These are phyloP conservation scores for Plotosus lineatus DNA, from an alignment of 2,113 vertebrate species.

Conservation along the genomic window DNA sequence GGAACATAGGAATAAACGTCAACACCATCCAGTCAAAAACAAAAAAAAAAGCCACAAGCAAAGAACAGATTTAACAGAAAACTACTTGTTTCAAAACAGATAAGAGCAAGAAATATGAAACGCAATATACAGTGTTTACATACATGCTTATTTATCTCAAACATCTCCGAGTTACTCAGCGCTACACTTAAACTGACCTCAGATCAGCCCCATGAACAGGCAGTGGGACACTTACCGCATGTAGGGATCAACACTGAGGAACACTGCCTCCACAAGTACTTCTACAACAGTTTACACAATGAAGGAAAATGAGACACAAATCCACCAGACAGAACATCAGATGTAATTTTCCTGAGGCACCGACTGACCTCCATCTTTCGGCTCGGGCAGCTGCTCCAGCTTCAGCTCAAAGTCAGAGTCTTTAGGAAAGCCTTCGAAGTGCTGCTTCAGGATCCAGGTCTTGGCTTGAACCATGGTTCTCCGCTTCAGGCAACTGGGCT, in stretches of 20 bases:
- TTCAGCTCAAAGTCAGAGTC: slow-evolving; percentile 74
- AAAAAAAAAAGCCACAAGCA: background rate
- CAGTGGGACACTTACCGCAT: slow-evolving; percentile 72
- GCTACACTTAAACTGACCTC: background rate
- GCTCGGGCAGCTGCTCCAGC: slow-evolving; percentile 65
- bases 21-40: background rate
- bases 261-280: slow-evolving; percentile 78
- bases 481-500: slow-evolving; percentile 39
- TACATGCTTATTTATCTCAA: background rate
- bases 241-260: slow-evolving; percentile 83
- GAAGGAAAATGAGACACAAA: background rate
- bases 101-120: too few relatives aligned
- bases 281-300: slow-evolving; percentile 65
- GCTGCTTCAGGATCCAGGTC: slow-evolving; percentile 75
- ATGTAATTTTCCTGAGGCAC: background rate
- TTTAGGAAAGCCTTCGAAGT: slow-evolving; percentile 77
- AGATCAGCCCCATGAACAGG: background rate
- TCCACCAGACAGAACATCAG: background rate
- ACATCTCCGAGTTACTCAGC: background rate
- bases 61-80: background rate
- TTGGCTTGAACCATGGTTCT: slow-evolving; percentile 66
- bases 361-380: slow-evolving; percentile 76
- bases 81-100: background rate
- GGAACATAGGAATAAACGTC: background rate
- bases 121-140: background rate